phyloP scores from a whole-genome alignment of 2,113 vertebrate species.

The Pantherophis guttatus region DNA sequence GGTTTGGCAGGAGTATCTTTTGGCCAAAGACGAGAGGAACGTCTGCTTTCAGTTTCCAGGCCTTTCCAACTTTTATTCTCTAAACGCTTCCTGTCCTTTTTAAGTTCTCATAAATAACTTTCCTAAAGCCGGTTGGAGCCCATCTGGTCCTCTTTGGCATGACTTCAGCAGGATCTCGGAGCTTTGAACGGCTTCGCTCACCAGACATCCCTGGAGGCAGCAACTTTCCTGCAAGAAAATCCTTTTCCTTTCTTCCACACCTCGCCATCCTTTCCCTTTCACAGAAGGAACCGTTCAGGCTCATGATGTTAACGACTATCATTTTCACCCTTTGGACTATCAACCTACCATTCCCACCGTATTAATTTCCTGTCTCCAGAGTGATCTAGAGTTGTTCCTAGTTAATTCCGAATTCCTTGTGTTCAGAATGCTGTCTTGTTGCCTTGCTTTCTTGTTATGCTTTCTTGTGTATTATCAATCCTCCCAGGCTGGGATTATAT shows the following conservation, averaged over 20 bases:
- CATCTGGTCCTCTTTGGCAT: not conserved
- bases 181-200: not conserved
- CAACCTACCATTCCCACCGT: not conserved
- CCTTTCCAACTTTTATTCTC: not conserved
- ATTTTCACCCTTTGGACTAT: not conserved
- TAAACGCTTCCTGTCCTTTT: not conserved
- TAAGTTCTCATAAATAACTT: conserved; percentile 3
- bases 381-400: not conserved
- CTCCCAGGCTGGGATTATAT: not conserved
- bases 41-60: not conserved
- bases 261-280: not conserved
- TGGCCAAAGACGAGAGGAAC: not conserved
- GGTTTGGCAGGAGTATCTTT: not conserved
- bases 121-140: not conserved
- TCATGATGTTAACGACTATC: not conserved
- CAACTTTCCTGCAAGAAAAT: not conserved
- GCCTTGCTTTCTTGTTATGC: not conserved
- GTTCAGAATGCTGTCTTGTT: not conserved
- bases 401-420: not conserved
- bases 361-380: not conserved
- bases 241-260: not conserved
- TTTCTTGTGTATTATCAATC: not conserved
- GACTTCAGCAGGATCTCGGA: not conserved
- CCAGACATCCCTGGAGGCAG: not conserved
- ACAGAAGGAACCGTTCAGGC: not conserved